Evolutionary conservation across 2,888 invertebrate genomes (phyloP), one percentile per base, ranked within the genome.

Genomic region (Thecocarcelia acutangulata): DNA sequence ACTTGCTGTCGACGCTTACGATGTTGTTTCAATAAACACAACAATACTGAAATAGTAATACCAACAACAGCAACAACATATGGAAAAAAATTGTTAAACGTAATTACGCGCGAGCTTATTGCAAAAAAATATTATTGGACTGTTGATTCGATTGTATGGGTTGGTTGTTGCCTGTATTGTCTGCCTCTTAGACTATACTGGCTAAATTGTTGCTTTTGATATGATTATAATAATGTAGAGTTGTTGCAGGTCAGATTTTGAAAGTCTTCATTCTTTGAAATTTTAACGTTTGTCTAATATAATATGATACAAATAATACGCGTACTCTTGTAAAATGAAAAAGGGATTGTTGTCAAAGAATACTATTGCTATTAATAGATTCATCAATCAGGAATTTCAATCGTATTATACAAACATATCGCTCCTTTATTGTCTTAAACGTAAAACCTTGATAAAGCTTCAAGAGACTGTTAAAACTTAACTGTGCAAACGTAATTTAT

Each of bases 51-150:
- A 6, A 42, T 24, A 46, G 19, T 28, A 17, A 56, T 33, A 66
- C 28, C 75, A 75, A 15, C 72, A 72, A 33, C 52, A 66, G 54
- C 15, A 52, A 33, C 52, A 72, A 58, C 33, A 33, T 33, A 8
- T 33, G 33, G 9, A 44, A 56, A 52, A n/a, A 76, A 44, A 72
- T 74, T 70, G 59, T 78, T 77, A 66, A 78, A 74, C 21, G 73
- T 78, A 75, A 82, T 78, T 82, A 82, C 82, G 74, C 66, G 70
- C 59, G 78, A 75, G 64, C 70, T 78, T 61, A 61, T 78, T 66
- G 69, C 75, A 58, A 19, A 13, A 19, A 37, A 19, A 17, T 11
- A 17, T 2, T 40, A 13, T 9, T 33, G 33, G 33, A 33, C 33
- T 9, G 33, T 33, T 3, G 33, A 58, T 42, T 12, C 40, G 13